These are phyloP conservation scores for Anguilla obscura DNA, from an alignment of 2,797 vertebrate genomes.

Conservation along the genomic window DNA sequence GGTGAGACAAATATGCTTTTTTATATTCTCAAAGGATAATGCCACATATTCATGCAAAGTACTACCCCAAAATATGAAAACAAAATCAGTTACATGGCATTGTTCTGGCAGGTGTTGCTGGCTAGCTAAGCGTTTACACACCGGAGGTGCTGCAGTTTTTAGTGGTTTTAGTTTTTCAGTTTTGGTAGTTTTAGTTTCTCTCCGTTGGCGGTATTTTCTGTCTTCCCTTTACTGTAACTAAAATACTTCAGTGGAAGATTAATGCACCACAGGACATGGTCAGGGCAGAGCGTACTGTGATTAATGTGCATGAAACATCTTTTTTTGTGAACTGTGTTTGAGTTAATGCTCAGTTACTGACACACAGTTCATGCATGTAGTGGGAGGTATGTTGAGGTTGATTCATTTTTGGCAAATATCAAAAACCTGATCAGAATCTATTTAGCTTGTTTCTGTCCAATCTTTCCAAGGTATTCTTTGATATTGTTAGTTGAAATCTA, in stretches of 20 bases:
- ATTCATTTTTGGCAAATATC: neutral
- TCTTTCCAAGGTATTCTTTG: neutral
- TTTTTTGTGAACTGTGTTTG: neutral
- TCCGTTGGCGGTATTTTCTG: neutral
- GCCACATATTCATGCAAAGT: neutral
- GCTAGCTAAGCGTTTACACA: neutral
- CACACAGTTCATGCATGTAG: neutral
- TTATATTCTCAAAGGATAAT: conserved; percentile 8
- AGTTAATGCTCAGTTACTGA: neutral
- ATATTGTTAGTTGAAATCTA: neutral
- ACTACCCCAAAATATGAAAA: neutral
- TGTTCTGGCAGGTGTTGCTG: neutral
- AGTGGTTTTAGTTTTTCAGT: neutral
- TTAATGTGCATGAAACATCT: neutral
- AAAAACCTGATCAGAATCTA: neutral
- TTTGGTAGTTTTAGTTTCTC: neutral
- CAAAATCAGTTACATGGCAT: neutral
- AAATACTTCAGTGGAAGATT: neutral
- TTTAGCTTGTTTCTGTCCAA: neutral
- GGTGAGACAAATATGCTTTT: conserved; percentile 6
- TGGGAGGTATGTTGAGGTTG: neutral
- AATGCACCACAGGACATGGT: neutral
- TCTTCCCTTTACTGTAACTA: neutral
- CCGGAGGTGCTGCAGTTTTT: neutral
- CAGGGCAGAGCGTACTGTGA: neutral